Conservation (phyloP, 2,888 invertebrate genomes). For the Nephrotoma appendiculata region DNA sequence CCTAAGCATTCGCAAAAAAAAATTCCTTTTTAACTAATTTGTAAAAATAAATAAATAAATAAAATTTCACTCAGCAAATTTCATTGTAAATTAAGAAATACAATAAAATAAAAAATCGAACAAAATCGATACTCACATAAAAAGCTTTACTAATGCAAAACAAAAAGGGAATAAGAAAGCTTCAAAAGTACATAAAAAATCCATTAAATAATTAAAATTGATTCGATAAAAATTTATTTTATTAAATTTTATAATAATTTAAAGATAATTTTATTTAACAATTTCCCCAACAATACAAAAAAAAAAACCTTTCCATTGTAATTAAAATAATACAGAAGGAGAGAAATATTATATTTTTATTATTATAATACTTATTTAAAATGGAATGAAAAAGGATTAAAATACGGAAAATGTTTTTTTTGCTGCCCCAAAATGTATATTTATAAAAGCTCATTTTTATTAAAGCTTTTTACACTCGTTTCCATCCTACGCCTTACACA, state of each 20-base stretch:
- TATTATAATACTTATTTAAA: background rate
- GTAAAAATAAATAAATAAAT: background rate
- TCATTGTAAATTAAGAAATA: background rate
- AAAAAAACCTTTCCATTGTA: background rate
- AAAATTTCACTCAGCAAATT: background rate
- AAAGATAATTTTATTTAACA: background rate
- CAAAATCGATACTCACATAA: background rate
- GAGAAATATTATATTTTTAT: background rate
- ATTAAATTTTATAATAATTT: background rate
- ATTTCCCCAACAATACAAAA: background rate
- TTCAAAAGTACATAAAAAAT: background rate
- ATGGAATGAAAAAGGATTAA: background rate
- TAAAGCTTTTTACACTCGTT: background rate
- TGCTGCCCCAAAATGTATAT: background rate
- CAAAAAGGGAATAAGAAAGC: background rate
- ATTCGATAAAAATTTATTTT: background rate
- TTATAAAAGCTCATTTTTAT: background rate
- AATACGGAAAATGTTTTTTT: background rate
- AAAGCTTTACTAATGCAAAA: background rate
- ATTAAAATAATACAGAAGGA: background rate
- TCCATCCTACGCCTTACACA: background rate
- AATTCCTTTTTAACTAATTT: background rate
- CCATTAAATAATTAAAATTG: background rate
- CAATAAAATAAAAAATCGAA: background rate
- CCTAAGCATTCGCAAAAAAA: background rate